Percentiles rank a stretch among this genome's conserved stretches.
Conservation (phyloP, 2,888 invertebrate genomes). For the Mystacides longicornis region DNA sequence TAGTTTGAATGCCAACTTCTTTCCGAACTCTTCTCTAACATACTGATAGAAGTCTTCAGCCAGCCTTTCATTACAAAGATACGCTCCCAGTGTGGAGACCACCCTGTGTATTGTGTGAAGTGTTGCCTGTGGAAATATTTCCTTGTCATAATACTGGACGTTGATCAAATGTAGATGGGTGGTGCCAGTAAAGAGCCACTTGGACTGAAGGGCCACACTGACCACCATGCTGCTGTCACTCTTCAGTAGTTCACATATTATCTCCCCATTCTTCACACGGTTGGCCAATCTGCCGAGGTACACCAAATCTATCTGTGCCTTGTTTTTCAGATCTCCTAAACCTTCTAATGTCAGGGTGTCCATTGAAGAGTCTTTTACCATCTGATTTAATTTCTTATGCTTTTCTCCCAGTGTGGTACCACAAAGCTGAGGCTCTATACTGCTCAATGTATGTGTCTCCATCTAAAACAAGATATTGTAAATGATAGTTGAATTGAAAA, state of each 20-base stretch:
- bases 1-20: conserved; percentile 28
- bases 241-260: conserved; percentile 30
- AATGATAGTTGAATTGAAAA: no score
- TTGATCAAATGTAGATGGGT: conserved; percentile 26
- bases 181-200: conserved; percentile 31
- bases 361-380: conserved; percentile 6
- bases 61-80: conserved; percentile 27
- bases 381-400: conserved; percentile 13
- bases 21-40: conserved; percentile 26
- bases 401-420: conserved; percentile 12
- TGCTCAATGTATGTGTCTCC: background rate
- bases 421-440: background rate
- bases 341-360: conserved; percentile 10
- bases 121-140: conserved; percentile 30
- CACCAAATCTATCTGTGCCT: conserved; percentile 11
- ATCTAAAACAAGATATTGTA: background rate
- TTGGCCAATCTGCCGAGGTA: conserved; percentile 16
- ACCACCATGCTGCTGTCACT: conserved; percentile 30
- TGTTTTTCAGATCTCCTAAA: background rate
- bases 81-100: conserved; percentile 28
- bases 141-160: conserved; percentile 28
- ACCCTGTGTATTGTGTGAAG: conserved; percentile 29
- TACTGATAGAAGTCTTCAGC: conserved; percentile 31
- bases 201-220: conserved; percentile 29
- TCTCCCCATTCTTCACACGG: conserved; percentile 20